A percentile compares a stretch with the other conserved stretches of the same genome.
Evolutionary conservation across 2,888 invertebrate genomes (phyloP).

Genomic region (Macrostomum cliftonense): DNA sequence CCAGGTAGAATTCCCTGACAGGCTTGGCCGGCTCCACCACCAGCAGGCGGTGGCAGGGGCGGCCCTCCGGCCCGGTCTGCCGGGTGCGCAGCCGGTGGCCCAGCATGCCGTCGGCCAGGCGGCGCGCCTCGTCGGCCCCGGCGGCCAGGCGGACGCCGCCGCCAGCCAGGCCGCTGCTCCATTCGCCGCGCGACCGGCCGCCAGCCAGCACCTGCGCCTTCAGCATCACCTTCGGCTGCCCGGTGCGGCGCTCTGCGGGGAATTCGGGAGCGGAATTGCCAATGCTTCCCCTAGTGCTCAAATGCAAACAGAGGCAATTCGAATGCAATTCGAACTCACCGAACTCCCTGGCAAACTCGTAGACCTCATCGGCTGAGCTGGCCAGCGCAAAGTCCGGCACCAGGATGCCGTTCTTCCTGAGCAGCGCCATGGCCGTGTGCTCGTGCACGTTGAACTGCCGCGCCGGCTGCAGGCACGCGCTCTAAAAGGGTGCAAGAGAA

Average conservation of each 20-base stretch:
- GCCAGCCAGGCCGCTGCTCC: conserved; percentile 10
- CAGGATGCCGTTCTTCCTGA: neutral
- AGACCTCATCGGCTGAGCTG: neutral
- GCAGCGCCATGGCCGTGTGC: neutral
- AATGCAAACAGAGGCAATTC: too few relatives aligned
- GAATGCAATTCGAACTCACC: neutral
- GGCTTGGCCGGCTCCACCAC: conserved; percentile 5
- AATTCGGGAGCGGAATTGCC: too few relatives aligned
- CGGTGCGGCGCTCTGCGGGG: too few relatives aligned
- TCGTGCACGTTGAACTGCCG: neutral
- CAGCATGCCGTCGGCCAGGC: conserved; percentile 11
- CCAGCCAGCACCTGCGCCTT: conserved; percentile 14
- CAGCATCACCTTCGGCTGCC: neutral
- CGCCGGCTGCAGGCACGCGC: neutral
- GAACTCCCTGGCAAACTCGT: neutral
- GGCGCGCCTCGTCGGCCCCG: conserved; percentile 4
- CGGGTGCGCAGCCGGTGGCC: conserved; percentile 9
- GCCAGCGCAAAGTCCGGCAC: neutral
- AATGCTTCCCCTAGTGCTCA: too few relatives aligned
- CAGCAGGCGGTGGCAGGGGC: conserved; percentile 1
- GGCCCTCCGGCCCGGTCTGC: conserved; percentile 12
- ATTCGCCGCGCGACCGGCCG: conserved; percentile 12
- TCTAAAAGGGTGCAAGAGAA: neutral
- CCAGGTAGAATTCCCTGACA: conserved; percentile 8
- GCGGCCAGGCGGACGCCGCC: conserved; percentile 7